Base-by-base conservation (phyloP, 2,888 invertebrate genomes). In the Crocallis elinguaria region DNA sequence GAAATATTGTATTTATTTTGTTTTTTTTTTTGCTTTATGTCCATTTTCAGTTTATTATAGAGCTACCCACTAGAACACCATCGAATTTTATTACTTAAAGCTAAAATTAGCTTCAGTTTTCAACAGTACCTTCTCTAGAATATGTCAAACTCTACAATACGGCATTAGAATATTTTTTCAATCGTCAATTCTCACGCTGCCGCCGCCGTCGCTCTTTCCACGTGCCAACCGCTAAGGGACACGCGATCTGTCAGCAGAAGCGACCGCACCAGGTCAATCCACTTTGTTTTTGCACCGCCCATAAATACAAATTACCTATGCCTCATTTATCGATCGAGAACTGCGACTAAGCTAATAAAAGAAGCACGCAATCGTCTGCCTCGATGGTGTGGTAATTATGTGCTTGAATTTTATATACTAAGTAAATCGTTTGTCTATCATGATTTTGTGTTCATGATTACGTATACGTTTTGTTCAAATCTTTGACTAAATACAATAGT, bases 281-380 rank as follows among this genome's bases (percentile, higher is more conserved):
- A 85, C 88, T 89, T 85, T 83, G 86, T 89, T 88, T 89, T 88
- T 88, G 88, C 88, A 78, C 72, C 79, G 81, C 68, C 56, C 77
- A 85, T 86, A 86, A 86, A 88, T 86, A 86, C 83, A 82, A 85
- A 88, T 87, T 86, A 82, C 83, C 77, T 69, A 78, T 80, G 79
- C 82, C 79, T 85, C 82, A 83, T 83, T 82, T 84, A 88, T 88
- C 84, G 88, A 88, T 86, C 78, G 77, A 68, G 75, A 80, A 82
- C 82, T 82, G 77, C 80, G 76, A 84, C 83, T 83, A 80, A 82
- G 82, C 76, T 80, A 84, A 86, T 86, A 86, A 82, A 80, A 50
- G 65, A 64, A 70, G 62, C 69, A 75, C 67, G 70, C 71, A 61
- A 71, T 56, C 58, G 48, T 52, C 52, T 46, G 45, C 41, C 46